Percentiles rank a stretch among this genome's conserved stretches.
Evolutionary conservation across 2,888 invertebrate species (phyloP).

Genomic region (Germaria angustata): DNA sequence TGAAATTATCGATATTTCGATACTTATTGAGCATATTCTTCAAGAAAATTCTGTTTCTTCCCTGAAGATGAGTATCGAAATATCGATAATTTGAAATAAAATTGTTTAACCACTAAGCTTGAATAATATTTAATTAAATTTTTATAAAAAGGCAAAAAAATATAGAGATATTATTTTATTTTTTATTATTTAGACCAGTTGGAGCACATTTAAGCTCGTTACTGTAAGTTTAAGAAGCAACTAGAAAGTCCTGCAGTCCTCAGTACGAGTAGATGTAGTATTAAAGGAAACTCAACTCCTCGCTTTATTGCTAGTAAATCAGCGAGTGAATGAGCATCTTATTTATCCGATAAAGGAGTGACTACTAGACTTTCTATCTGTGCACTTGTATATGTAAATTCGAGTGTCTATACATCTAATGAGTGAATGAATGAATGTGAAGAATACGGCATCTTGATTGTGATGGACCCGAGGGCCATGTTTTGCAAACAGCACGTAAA

Average conservation of each 20-base stretch:
- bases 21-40: too few species aligned
- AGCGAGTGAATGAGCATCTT: constrained; percentile 38
- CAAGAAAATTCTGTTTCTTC: too few species aligned
- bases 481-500: constrained; percentile 57
- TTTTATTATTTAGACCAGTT: too few species aligned
- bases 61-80: too few species aligned
- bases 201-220: not conserved
- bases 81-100: too few species aligned
- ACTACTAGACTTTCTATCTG: not conserved
- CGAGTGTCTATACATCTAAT: too few species aligned
- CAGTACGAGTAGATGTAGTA: not conserved
- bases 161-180: too few species aligned
- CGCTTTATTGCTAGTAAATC: constrained; percentile 27
- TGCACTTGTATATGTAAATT: not conserved
- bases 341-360: constrained; percentile 42
- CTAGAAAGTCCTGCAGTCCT: not conserved
- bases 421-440: constrained; percentile 31
- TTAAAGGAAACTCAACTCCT: constrained; percentile 6
- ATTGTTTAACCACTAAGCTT: too few species aligned
- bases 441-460: constrained; percentile 50
- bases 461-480: constrained; percentile 40
- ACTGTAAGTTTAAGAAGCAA: not conserved
- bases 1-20: too few species aligned
- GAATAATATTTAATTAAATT: too few species aligned
- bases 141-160: too few species aligned